Percentiles rank a stretch among this genome's conserved stretches.
Evolutionary conservation across 2,113 vertebrate genomes (phyloP).

Genomic region (Anser cygnoides): DNA sequence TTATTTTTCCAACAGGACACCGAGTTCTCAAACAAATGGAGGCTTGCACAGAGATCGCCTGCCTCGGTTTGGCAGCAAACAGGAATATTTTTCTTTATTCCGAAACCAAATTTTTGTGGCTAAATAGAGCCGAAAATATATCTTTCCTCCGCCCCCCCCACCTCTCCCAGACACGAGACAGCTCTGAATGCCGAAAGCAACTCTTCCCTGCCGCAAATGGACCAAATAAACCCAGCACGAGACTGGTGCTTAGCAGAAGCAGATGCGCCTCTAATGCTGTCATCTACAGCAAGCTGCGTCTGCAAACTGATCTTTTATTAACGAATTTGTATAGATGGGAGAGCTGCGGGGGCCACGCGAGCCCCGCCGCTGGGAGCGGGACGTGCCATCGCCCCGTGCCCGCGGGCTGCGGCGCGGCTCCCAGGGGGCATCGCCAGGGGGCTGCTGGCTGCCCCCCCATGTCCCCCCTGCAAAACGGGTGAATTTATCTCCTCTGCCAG

Average conservation of each 20-base stretch:
- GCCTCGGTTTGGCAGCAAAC: conserved; percentile 44
- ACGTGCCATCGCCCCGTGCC: rapidly evolving
- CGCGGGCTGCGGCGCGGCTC: rapidly evolving
- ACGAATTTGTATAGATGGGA: neutral
- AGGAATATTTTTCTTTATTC: conserved; percentile 43
- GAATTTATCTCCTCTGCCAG: neutral
- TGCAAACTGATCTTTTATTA: conserved; percentile 36
- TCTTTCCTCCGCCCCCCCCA: neutral
- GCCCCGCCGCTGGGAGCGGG: neutral
- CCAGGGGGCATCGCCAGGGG: neutral
- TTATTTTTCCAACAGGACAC: conserved; percentile 49
- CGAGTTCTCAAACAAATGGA: neutral
- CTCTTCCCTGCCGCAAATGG: neutral
- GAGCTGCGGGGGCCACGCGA: neutral
- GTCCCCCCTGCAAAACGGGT: neutral
- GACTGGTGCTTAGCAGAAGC: conserved; percentile 32
- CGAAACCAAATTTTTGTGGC: conserved; percentile 52
- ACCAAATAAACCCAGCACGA: conserved; percentile 56
- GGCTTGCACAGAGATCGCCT: conserved; percentile 26
- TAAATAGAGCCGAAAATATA: conserved; percentile 53
- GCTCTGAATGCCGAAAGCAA: neutral
- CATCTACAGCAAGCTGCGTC: conserved; percentile 6
- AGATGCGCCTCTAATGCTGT: conserved; percentile 32
- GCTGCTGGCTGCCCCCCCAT: neutral
- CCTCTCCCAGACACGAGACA: conserved; percentile 34